Evolutionary conservation across 2,797 vertebrate genomes (phyloP), one percentile per base, ranked within the genome.

Genomic region (Channa striata): DNA sequence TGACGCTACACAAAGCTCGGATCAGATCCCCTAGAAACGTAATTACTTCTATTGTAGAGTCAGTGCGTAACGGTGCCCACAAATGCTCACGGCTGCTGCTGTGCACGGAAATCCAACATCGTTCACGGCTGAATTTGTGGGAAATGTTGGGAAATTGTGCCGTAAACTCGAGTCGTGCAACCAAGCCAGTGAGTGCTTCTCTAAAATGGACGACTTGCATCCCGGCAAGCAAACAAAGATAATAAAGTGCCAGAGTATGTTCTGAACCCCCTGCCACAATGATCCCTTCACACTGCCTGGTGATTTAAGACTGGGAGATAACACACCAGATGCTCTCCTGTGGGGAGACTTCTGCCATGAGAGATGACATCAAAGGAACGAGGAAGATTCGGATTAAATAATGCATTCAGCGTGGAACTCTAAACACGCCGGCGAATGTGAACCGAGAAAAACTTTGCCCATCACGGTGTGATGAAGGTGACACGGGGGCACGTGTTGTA

Each of bases 281-380:
- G 72, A 87, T 82, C 74, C 80, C 67, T 79, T 82, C 74, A 74
- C 60, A 64, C 72, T 40, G 81, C 73, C 72, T 81, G 64, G 59
- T 86, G 81, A 83, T 82, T 81, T 81, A 84, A 88, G 71, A 80
- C 63, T 34, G 36, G 33, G 59, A 81, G 78, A 80, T 72, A 80
- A 78, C 68, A 68, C 71, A 76, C 65, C 88, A 90, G 88, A 86
- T 90, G 88, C 78, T 89, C 74, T 86, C 78, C 77, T 82, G 67
- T 74, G 77, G 81, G 81, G 69, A 72, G 68, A 62, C 72, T 59
- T 63, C 63, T 52, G 78, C 70, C 79, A 77, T 40, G 51, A 72
- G 65, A 83, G 80, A 71, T 5, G 61, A 68, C 85, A 86, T 89
- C 89, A 90, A 89, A 90, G 87, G 72, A 80, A 59, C 81, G 61